Evolutionary conservation across 2,888 invertebrate species (phyloP), one percentile per base, ranked within the genome.

Genomic region (Ommatoiulus sabulosus): DNA sequence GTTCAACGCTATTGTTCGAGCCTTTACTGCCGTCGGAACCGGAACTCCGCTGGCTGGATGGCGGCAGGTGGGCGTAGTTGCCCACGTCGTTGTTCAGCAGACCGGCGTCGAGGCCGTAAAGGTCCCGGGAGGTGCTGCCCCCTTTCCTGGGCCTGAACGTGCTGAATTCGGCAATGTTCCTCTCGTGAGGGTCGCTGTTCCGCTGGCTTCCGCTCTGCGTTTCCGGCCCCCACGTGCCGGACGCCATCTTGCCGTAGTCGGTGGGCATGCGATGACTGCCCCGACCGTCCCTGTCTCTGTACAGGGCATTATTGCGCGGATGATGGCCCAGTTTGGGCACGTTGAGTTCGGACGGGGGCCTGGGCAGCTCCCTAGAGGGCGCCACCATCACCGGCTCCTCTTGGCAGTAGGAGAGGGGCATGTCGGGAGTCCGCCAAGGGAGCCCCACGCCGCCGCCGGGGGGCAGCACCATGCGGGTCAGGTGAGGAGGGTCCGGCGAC

Each of bases 181-280:
- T 43, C 52, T 90, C 90, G 85, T 90, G 90, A 24, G 89, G 90
- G 63, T 89, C 90, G 46, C 89, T 89, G 84, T 89, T 89, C 72
- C 89, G 44, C 44, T 86, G 88, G 20, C 24, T 24, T 0, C 35
- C 72, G 44, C 8, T 12, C 8, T 35, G 44, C 44, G 88, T 15
- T 52, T 85, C 88, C 12, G 88, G 88, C 24, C 88, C 87, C 87
- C 87, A 87, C n/a, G 87, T 87, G 4, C 80, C 87, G 43, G 24
- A n/a, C 4, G 57, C 44, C 8, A 44, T 15, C n/a, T 35, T 44
- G 57, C 44, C 20, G 44, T 85, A 17, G 43, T 86, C 46, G 43
- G 44, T 6, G 44, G 46, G 87, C 44, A 20, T 24, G 6, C 46
- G 87, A 35, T 86, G 87, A 44, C 15, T 15, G 44, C 17, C 44